Evolutionary conservation across 2,888 invertebrate genomes (phyloP), one percentile per base, ranked within the genome.

Genomic region (Idaea biselata): DNA sequence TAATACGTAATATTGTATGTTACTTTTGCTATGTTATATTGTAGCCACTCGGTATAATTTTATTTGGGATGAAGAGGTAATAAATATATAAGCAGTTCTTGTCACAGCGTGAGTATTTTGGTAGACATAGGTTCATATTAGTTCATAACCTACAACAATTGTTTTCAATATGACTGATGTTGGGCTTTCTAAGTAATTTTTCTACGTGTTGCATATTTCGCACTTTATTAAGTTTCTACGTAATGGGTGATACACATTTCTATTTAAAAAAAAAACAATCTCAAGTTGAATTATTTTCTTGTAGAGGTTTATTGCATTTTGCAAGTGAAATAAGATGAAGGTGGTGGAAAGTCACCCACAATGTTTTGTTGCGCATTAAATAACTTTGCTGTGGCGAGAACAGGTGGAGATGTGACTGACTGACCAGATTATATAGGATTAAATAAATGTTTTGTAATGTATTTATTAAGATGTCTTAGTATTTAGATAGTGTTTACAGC

Each of bases 371-470:
- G 25, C n/a, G n/a, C n/a, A n/a, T n/a, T n/a, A n/a, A n/a, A 63
- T 58, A 71, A 67, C 62, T 69, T 69, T 81, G 86, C 87, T 88
- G 88, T 87, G 87, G 65, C 84, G 73, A 84, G 89, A 87, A 87
- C 81, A 76, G 70, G 71, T 70, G 76, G 79, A 82, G 78, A 82
- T 77, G 81, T 78, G 84, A 84, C 85, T 79, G 91, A 91, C 91
- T 91, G 91, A 91, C 81, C 82, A 88, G 84, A 81, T 81, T 84
- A 77, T 79, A 44, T 85, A 85, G 79, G 76, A 72, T 83, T 66
- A 67, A 77, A 80, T 83, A 79, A 83, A 88, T 86, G 83, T 89
- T 89, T 87, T 88, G 79, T 87, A 85, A 14, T 81, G 77, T 82
- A 75, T 76, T 76, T 81, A 79, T 74, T 77, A 83, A 78, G 80